Evolutionary conservation across 2,797 vertebrate species (phyloP).

Genomic region (Scomberomorus guttatus): DNA sequence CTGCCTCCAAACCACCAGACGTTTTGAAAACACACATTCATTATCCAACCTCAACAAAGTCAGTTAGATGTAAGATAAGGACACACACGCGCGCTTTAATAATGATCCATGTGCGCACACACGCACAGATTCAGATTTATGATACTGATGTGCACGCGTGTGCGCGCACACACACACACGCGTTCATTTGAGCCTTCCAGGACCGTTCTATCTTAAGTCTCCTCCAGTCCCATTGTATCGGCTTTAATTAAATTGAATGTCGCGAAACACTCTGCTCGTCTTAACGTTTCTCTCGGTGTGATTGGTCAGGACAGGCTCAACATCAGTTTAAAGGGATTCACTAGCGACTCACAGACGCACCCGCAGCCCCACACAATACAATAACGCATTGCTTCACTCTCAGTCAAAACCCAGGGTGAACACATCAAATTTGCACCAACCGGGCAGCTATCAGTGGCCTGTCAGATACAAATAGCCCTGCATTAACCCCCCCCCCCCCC

Average conservation of each 20-base stretch:
- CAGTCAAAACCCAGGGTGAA: conserved; percentile 54
- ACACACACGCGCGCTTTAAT: conserved; percentile 44
- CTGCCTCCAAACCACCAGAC: conserved; percentile 63
- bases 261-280: conserved; percentile 66
- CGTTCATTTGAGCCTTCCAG: conserved; percentile 62
- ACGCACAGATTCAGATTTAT: not conserved
- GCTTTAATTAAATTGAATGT: conserved; percentile 83
- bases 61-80: conserved; percentile 66
- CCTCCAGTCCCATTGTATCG: conserved; percentile 76
- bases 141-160: not conserved
- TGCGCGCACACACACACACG: not conserved
- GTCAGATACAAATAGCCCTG: conserved; percentile 55
- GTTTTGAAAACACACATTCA: conserved; percentile 75
- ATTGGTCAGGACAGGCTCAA: conserved; percentile 79
- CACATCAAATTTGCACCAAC: conserved; percentile 56
- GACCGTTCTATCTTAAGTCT: conserved; percentile 68
- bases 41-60: conserved; percentile 71
- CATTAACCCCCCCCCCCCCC: conserved; percentile 36
- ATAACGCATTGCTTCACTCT: conserved; percentile 50
- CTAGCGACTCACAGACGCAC: conserved; percentile 45
- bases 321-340: conserved; percentile 78
- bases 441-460: conserved; percentile 48
- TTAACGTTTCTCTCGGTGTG: conserved; percentile 70
- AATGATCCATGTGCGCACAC: conserved; percentile 3
- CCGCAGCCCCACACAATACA: conserved; percentile 41